Evolutionary conservation across 2,113 vertebrate species (phyloP), one percentile per base, ranked within the genome.

Genomic region (Cromileptes altivelis): DNA sequence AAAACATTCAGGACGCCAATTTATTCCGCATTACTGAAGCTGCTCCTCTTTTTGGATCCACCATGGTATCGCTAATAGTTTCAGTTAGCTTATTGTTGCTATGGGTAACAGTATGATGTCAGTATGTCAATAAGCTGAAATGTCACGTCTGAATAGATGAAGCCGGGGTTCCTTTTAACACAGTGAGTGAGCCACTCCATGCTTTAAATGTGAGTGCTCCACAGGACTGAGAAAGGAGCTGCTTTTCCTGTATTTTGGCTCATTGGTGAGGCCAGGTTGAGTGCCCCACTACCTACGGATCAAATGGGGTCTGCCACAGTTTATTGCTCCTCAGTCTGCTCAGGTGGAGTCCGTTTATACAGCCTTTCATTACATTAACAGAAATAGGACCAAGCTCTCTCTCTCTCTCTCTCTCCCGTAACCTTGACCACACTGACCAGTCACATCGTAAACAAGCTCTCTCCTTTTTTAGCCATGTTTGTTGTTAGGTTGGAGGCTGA

Each of bases 401-500:
- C 47, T 82, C 79, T 58, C 45, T 50, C 50, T 82, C 47, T 82
- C 61, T 60, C 56, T 40, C 5, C 61, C 23, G 19, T 89, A 86
- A 85, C 90, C 81, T 86, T 81, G 55, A 76, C 58, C 71, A 56
- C 58, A 42, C 70, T 86, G 88, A 88, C 81, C 89, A 78, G 70
- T 90, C 79, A 40, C 71, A 62, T 47, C 2, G 58, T 80, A 90
- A 91, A 90, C 86, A 91, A 78, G 69, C 47, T 25, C 49, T 50
- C 71, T 53, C 42, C 60, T 60, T 69, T 53, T 78, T 64, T 67
- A 64, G 60, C 14, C 71, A 69, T 80, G 85, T 85, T 84, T 83
- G 79, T 88, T 89, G 89, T 80, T 74, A 81, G 85, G 70, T 78
- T 72, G 49, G 71, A 79, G 81, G 76, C 80, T 56, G 82, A 92